Evolutionary conservation across 1,140 invertebrate genomes (phyloP).

Genomic region (Solen grandis): DNA sequence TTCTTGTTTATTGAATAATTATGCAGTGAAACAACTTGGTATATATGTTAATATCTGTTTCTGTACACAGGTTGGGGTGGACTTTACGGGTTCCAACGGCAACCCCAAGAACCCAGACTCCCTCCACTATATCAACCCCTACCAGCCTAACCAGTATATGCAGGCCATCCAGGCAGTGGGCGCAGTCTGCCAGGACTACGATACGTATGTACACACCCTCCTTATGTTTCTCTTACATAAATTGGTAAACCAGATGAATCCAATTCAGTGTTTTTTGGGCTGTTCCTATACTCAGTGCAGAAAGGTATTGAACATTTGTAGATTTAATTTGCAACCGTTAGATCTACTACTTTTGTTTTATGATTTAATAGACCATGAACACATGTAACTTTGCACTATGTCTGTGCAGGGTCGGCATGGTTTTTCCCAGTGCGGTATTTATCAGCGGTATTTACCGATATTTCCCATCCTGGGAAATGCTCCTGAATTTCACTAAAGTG

Average conservation of each 20-base stretch:
- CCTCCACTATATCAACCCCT: constrained; percentile 80
- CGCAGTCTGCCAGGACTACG: constrained; percentile 86
- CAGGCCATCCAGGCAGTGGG: constrained; percentile 84
- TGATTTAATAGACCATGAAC: too few relatives aligned
- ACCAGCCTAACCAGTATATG: constrained; percentile 77
- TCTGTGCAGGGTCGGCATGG: too few relatives aligned
- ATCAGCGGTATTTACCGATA: too few relatives aligned
- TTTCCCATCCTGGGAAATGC: too few relatives aligned
- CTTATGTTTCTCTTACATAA: too few relatives aligned
- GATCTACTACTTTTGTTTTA: too few relatives aligned
- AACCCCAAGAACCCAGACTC: constrained; percentile 82
- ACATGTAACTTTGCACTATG: too few relatives aligned
- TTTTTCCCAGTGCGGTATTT: too few relatives aligned
- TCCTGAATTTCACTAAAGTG: too few relatives aligned
- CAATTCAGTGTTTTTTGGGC: background rate
- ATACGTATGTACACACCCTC: constrained; percentile 75
- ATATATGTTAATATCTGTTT: too few relatives aligned
- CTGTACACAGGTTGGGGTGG: constrained; percentile 82
- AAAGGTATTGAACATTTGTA: background rate
- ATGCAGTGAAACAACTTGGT: too few relatives aligned
- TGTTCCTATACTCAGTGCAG: background rate
- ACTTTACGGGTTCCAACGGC: constrained; percentile 88
- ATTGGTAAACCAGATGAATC: background rate
- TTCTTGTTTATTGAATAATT: too few relatives aligned
- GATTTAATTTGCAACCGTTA: background rate